Evolutionary conservation across 2,797 vertebrate species (phyloP).

Genomic region (Catharus ustulatus): DNA sequence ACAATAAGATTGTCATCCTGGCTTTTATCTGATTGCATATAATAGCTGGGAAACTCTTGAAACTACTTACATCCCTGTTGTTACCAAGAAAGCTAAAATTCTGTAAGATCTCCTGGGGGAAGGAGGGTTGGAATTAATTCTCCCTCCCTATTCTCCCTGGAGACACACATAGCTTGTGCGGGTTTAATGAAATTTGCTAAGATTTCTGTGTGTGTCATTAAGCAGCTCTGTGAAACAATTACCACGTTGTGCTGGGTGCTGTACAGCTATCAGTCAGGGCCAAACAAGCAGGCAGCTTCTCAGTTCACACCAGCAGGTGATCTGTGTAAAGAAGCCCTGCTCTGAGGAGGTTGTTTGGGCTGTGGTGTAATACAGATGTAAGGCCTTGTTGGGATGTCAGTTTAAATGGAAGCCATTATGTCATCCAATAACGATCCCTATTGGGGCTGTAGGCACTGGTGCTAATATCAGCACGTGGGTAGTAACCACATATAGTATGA

Average conservation of each 20-base stretch:
- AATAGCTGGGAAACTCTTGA: conserved; percentile 5
- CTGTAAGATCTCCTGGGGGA: background rate
- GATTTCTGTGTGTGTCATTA: conserved; percentile 10
- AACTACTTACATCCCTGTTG: background rate
- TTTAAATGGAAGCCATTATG: conserved; percentile 69
- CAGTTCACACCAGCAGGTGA: conserved; percentile 43
- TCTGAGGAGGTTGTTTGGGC: conserved; percentile 55
- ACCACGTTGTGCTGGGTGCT: background rate
- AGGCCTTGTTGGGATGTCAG: conserved; percentile 71
- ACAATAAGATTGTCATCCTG: background rate
- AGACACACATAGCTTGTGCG: background rate
- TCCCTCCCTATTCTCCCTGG: background rate
- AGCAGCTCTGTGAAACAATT: conserved; percentile 16
- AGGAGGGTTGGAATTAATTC: background rate
- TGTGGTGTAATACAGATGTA: conserved; percentile 72
- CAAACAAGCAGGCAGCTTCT: conserved; percentile 1
- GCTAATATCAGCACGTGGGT: conserved; percentile 78
- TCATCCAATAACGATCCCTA: conserved; percentile 66
- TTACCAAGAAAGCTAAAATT: conserved; percentile 2
- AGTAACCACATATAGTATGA: conserved; percentile 66
- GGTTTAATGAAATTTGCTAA: conserved; percentile 32
- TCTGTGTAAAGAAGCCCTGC: conserved; percentile 76
- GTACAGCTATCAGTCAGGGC: background rate
- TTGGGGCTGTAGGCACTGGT: conserved; percentile 37
- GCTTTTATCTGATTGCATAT: background rate